Conservation (phyloP, 2,888 invertebrate species). For the Eupithecia vulgata region DNA sequence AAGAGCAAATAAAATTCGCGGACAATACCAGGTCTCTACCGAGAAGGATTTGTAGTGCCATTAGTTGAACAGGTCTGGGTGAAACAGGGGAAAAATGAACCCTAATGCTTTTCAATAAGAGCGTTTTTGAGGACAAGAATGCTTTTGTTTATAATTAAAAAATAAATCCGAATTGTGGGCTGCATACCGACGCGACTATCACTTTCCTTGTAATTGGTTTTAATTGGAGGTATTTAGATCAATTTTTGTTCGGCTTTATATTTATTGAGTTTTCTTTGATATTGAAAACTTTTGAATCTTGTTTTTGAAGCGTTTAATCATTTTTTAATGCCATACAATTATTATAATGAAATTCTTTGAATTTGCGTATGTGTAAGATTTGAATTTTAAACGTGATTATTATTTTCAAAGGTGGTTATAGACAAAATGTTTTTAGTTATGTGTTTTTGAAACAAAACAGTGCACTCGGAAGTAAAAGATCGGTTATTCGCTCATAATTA, state of each 20-base stretch:
- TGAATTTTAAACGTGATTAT: background rate
- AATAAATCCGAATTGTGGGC: slow-evolving; percentile 64
- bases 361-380: background rate
- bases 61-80: slow-evolving; percentile 66
- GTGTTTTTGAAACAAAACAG: background rate
- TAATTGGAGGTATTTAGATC: slow-evolving; percentile 51
- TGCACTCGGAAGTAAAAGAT: background rate
- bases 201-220: slow-evolving; percentile 60
- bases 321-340: background rate
- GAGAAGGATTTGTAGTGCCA: slow-evolving; percentile 79
- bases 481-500: background rate
- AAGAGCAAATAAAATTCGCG: slow-evolving; percentile 75
- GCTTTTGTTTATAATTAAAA: slow-evolving; percentile 61
- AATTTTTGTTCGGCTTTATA: slow-evolving; percentile 17
- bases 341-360: background rate
- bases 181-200: slow-evolving; percentile 61
- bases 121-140: slow-evolving; percentile 24
- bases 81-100: slow-evolving; percentile 44
- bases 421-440: background rate
- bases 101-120: slow-evolving; percentile 41
- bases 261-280: background rate
- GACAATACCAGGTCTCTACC: slow-evolving; percentile 78
- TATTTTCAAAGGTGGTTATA: background rate
- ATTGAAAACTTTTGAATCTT: background rate
- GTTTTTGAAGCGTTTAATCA: background rate